A percentile compares a stretch with the other conserved stretches of the same genome.
Evolutionary conservation across 1,140 invertebrate species (phyloP).

Genomic region (Cydia pomonella): DNA sequence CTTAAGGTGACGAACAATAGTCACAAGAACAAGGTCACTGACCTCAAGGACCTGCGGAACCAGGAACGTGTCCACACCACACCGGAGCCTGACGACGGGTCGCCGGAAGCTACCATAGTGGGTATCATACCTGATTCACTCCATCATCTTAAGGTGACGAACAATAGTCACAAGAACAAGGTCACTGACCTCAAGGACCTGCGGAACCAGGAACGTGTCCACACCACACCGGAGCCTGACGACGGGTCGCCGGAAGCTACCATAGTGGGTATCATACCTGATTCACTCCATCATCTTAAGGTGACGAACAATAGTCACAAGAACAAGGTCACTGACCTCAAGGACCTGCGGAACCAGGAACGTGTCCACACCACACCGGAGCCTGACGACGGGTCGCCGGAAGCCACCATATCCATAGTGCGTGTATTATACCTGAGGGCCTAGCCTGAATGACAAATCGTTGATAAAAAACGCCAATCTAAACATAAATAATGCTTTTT

Average conservation of each 20-base stretch:
- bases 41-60: constrained; percentile 36
- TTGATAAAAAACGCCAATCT: no score
- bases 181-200: constrained; percentile 46
- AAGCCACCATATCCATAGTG: no score
- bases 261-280: neutral
- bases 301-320: no score
- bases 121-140: neutral
- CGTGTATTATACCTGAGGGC: no score
- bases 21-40: constrained; percentile 52
- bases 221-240: neutral
- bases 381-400: no score
- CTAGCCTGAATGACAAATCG: no score
- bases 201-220: constrained; percentile 22
- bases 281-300: no score
- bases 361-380: no score
- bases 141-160: constrained; percentile 69
- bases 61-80: neutral
- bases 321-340: no score
- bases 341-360: no score
- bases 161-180: constrained; percentile 62
- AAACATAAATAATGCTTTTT: no score
- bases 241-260: neutral
- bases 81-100: neutral
- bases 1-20: constrained; percentile 73
- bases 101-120: neutral